Evolutionary conservation across 2,113 vertebrate species (phyloP).

Genomic region (Gasterosteus aculeatus): DNA sequence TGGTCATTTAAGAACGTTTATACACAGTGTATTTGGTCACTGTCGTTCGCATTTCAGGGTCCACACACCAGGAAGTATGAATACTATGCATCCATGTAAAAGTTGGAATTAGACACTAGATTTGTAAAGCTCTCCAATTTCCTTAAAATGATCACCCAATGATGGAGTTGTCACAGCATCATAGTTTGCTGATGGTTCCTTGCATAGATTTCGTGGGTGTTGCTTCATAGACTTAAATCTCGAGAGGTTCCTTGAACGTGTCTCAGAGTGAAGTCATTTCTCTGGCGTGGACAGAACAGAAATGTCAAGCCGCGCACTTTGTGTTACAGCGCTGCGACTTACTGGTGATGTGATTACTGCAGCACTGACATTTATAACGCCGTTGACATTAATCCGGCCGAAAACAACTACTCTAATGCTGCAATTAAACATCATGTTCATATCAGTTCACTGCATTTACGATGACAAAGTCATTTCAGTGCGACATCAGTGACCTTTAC

Average conservation of each 20-base stretch:
- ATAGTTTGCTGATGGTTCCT: not conserved
- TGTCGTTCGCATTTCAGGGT: not conserved
- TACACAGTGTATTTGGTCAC: not conserved
- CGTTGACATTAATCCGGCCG: not conserved
- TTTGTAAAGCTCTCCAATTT: not conserved
- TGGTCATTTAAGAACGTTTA: not conserved
- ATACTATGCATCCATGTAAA: not conserved
- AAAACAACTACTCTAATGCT: conserved; percentile 18
- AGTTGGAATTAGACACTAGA: not conserved
- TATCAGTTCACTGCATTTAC: conserved; percentile 38
- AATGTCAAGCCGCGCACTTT: conserved; percentile 10
- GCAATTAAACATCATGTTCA: conserved; percentile 18
- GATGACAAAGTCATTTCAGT: conserved; percentile 17
- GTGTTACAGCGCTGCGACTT: not conserved
- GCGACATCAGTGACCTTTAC: conserved; percentile 54
- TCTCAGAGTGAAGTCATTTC: not conserved
- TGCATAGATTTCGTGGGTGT: not conserved
- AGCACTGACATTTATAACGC: conserved; percentile 39
- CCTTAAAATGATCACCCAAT: not conserved
- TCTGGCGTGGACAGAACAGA: not conserved
- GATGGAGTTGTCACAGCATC: not conserved
- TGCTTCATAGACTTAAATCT: not conserved
- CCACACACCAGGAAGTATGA: not conserved
- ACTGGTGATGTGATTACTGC: conserved; percentile 23
- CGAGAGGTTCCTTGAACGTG: not conserved